Evolutionary conservation across 2,113 vertebrate species (phyloP).

Genomic region (Albula glossodonta): DNA sequence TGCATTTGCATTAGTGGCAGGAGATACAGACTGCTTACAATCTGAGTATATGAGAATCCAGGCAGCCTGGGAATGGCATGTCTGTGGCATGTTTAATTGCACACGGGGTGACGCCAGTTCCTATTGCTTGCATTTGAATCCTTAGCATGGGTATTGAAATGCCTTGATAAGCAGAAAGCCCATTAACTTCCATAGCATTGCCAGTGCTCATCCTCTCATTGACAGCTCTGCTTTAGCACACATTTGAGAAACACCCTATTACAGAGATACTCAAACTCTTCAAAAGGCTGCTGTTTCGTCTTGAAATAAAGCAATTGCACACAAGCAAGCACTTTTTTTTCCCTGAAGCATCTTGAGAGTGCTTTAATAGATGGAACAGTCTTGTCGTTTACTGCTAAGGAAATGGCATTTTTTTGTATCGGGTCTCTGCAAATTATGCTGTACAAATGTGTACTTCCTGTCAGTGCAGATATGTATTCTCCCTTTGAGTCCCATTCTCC

Average conservation of each 20-base stretch:
- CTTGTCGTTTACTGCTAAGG: constrained; percentile 36
- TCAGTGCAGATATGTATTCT: constrained; percentile 23
- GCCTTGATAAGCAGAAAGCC: constrained; percentile 25
- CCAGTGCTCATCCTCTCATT: constrained; percentile 10
- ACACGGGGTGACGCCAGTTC: constrained; percentile 14
- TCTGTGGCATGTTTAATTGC: constrained; percentile 12
- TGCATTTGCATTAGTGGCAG: neutral
- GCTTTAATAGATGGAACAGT: constrained; percentile 23
- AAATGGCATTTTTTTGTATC: constrained; percentile 18
- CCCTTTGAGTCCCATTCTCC: neutral
- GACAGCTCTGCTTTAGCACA: constrained; percentile 26
- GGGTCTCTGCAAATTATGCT: constrained; percentile 26
- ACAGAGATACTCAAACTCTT: constrained; percentile 30
- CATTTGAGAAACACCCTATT: constrained; percentile 29
- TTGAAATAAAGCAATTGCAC: constrained; percentile 32
- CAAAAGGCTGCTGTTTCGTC: constrained; percentile 23
- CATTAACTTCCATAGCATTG: constrained; percentile 9
- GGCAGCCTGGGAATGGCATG: constrained; percentile 4
- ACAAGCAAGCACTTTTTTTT: constrained; percentile 10
- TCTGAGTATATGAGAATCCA: neutral
- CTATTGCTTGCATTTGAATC: constrained; percentile 8
- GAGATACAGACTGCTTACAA: neutral
- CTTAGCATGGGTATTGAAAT: constrained; percentile 7
- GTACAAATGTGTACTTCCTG: constrained; percentile 21
- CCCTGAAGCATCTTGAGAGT: constrained; percentile 19